Conservation (phyloP, 2,888 invertebrate genomes). For the Melanargia galathea region DNA sequence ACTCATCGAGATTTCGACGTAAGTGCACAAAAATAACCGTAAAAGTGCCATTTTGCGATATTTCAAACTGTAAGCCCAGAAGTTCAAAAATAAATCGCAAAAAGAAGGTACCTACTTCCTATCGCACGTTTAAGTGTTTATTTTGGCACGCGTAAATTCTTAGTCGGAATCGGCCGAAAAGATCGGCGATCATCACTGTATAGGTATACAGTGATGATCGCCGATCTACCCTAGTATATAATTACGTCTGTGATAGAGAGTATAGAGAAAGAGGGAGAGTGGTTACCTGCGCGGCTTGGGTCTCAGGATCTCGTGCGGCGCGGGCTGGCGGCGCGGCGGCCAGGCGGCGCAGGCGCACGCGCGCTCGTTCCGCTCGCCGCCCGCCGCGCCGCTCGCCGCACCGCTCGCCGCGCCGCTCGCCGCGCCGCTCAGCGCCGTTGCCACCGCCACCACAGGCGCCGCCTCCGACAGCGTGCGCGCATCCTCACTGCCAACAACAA, state of each 20-base stretch:
- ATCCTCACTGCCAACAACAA: constrained; percentile 66
- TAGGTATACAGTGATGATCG: too few species aligned
- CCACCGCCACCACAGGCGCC: constrained; percentile 60
- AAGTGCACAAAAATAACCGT: too few species aligned
- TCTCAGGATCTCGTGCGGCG: constrained; percentile 91
- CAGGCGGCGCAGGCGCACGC: constrained; percentile 77
- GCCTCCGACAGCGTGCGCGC: constrained; percentile 71
- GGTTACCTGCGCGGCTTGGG: constrained; percentile 91
- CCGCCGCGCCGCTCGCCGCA: constrained; percentile 44
- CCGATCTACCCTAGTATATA: too few species aligned
- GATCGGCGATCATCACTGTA: too few species aligned
- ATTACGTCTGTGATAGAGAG: background rate
- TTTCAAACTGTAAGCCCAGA: too few species aligned
- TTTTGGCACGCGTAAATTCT: too few species aligned
- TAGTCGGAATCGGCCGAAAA: too few species aligned
- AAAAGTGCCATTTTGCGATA: too few species aligned
- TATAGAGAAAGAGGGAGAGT: background rate
- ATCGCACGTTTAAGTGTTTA: too few species aligned
- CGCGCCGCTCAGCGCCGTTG: constrained; percentile 42
- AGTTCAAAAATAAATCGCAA: too few species aligned
- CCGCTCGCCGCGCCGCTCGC: constrained; percentile 46
- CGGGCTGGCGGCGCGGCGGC: constrained; percentile 74
- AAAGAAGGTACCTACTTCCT: too few species aligned
- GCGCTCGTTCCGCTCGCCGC: constrained; percentile 58
- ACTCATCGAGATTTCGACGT: too few species aligned